A percentile compares a stretch with the other conserved stretches of the same genome.
Conservation (phyloP, 2,888 invertebrate genomes). For the Aphodius sticticus region DNA sequence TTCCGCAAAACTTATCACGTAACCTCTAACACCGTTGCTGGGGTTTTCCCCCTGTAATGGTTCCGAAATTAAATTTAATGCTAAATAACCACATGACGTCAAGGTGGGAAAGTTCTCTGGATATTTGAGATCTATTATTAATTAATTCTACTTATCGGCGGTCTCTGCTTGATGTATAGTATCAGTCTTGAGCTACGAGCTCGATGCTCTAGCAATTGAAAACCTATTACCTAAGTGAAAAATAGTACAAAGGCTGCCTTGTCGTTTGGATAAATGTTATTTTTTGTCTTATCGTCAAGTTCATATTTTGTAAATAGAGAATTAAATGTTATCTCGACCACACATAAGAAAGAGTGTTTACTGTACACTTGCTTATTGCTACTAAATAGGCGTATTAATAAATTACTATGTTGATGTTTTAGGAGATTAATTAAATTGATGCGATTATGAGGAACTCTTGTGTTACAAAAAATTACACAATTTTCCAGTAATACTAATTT, state of each 20-base stretch:
- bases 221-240: background rate
- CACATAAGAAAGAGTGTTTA: background rate
- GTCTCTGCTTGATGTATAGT: background rate
- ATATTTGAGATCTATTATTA: too few species aligned
- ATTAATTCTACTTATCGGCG: too few species aligned
- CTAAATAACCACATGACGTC: background rate
- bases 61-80: background rate
- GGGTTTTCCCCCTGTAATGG: background rate
- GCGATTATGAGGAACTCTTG: too few species aligned
- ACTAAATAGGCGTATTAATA: background rate
- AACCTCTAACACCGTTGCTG: background rate
- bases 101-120: too few species aligned
- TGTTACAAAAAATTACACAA: too few species aligned
- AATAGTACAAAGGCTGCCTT: background rate
- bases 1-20: conserved; percentile 4
- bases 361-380: background rate
- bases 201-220: background rate
- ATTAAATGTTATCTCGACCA: background rate
- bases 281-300: conserved; percentile 4
- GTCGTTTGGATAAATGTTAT: background rate
- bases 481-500: too few species aligned
- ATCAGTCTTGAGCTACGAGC: background rate
- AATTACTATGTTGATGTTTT: background rate
- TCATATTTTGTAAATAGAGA: conserved; percentile 4
- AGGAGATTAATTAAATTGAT: too few species aligned